These are phyloP conservation scores for Pilophorus perplexus DNA, from an alignment of 2,888 invertebrate species.

Conservation along the genomic window DNA sequence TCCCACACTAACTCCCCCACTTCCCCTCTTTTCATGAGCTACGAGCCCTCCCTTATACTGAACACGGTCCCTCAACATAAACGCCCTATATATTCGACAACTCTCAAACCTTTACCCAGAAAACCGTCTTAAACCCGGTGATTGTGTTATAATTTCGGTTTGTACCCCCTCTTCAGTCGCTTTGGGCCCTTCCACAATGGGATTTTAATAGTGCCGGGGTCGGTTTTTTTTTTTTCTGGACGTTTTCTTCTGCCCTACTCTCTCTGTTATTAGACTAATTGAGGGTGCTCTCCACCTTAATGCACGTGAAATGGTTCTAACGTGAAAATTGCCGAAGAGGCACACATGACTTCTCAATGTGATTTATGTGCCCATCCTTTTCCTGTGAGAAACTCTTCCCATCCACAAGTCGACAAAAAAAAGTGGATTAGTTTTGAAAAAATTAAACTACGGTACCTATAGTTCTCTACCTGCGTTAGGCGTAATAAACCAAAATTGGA, in stretches of 20 bases:
- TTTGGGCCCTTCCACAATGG: too few relatives aligned
- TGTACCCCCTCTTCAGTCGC: not conserved
- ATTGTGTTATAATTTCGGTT: conserved; percentile 34
- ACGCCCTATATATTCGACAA: conserved; percentile 7
- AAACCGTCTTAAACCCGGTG: conserved; percentile 19
- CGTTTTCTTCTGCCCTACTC: conserved; percentile 4
- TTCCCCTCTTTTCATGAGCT: not conserved
- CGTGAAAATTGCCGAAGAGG: conserved; percentile 31
- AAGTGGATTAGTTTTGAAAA: too few relatives aligned
- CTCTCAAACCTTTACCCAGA: not conserved
- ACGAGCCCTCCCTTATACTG: not conserved
- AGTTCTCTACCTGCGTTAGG: too few relatives aligned
- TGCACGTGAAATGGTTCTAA: conserved; percentile 34
- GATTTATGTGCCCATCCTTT: conserved; percentile 14
- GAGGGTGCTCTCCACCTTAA: conserved; percentile 28
- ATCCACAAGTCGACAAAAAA: not conserved
- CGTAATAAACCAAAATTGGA: too few relatives aligned
- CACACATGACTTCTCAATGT: not conserved
- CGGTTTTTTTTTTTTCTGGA: conserved; percentile 24
- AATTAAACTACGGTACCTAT: too few relatives aligned
- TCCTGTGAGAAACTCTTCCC: conserved; percentile 17
- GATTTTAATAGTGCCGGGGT: conserved; percentile 27
- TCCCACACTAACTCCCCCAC: conserved; percentile 23
- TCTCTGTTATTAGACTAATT: conserved; percentile 36
- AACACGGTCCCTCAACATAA: not conserved